Percentiles rank a stretch among this genome's conserved stretches.
phyloP scores from a whole-genome alignment of 2,797 vertebrate species.

The Spinus pinus region DNA sequence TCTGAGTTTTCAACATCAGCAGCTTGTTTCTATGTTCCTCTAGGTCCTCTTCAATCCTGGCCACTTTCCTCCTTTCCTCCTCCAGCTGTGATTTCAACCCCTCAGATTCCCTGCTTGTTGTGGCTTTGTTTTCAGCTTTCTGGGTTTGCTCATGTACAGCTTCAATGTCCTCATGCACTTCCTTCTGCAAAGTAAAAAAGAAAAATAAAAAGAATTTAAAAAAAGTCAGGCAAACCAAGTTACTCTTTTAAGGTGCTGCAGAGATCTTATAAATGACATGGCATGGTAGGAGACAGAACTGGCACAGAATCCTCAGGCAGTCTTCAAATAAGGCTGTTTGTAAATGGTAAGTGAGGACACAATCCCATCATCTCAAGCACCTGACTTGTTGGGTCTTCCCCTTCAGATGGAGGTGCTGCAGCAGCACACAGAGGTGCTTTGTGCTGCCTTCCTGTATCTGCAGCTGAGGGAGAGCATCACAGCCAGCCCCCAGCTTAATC shows the following conservation, averaged over 20 bases:
- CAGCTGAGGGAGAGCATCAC: fast-evolving
- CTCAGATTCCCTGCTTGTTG: conserved; percentile 63
- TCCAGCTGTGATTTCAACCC: conserved; percentile 78
- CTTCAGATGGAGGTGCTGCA: background rate
- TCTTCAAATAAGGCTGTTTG: background rate
- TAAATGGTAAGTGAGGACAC: background rate
- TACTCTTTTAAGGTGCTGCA: background rate
- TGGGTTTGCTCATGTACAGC: conserved; percentile 70
- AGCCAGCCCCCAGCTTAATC: background rate
- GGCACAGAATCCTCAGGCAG: background rate
- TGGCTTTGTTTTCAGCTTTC: conserved; percentile 74
- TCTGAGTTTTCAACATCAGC: conserved; percentile 85
- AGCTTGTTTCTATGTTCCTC: conserved; percentile 80
- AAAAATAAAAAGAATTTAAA: fast-evolving
- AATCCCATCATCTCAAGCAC: background rate
- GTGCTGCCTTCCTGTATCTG: background rate
- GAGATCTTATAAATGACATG: background rate
- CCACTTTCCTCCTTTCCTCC: conserved; percentile 80
- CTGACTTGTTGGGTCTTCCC: background rate
- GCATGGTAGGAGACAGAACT: background rate
- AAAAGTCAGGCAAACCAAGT: background rate
- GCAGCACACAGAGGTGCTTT: background rate
- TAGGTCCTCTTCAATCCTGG: conserved; percentile 76
- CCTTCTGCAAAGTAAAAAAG: conserved; percentile 77
- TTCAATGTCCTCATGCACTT: conserved; percentile 79